These are phyloP conservation scores for Platycercus adscitus DNA, from an alignment of 2,113 vertebrate species.

Conservation along the genomic window DNA sequence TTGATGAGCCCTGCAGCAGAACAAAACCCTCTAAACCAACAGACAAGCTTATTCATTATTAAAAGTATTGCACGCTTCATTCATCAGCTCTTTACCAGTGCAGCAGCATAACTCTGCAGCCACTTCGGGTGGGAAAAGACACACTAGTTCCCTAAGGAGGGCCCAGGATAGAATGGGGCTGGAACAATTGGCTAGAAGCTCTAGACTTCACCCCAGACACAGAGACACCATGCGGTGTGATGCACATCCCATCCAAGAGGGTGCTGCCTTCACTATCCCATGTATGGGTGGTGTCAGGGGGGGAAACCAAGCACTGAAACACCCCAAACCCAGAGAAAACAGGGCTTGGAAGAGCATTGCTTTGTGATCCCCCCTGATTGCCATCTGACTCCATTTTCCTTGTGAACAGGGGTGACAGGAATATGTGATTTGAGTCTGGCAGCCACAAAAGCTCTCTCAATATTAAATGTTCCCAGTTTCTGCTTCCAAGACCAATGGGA, in stretches of 20 bases:
- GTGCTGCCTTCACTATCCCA: not conserved
- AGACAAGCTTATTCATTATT: slow-evolving; percentile 38
- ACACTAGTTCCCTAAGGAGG: not conserved
- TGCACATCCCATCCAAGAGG: not conserved
- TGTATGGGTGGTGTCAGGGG: not conserved
- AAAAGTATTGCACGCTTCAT: not conserved
- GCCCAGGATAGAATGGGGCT: accelerated
- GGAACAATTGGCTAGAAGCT: not conserved
- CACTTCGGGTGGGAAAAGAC: not conserved
- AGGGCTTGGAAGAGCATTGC: not conserved
- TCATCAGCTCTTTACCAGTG: not conserved
- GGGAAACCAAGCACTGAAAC: not conserved
- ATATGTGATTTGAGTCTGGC: not conserved
- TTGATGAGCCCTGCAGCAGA: slow-evolving; percentile 18
- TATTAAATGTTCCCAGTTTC: not conserved
- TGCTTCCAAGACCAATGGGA: not conserved
- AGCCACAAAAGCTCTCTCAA: not conserved
- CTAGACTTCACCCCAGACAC: not conserved
- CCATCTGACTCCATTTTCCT: not conserved
- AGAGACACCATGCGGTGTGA: accelerated
- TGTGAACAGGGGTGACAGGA: not conserved
- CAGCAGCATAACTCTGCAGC: not conserved
- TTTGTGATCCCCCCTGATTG: not conserved
- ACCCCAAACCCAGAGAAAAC: not conserved
- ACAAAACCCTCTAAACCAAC: slow-evolving; percentile 29